Base-by-base conservation (phyloP, 64 coral and sea anemone genomes). In the Astreopora myriophthalma region DNA sequence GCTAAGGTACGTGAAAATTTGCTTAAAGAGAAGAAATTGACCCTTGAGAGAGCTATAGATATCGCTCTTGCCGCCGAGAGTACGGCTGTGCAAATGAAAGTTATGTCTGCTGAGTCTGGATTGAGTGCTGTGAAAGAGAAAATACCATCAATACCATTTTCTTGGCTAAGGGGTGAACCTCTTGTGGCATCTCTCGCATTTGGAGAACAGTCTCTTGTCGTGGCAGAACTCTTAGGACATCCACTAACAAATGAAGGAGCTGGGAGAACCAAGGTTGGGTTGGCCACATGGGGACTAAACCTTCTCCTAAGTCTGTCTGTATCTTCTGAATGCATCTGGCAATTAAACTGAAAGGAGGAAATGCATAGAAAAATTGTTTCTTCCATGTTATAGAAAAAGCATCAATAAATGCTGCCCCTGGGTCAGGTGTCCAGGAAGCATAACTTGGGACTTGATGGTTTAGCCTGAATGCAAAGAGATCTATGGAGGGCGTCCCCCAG, bases 401-500 rank as follows among this genome's bases (percentile, higher is more conserved):
- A 42, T 1, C 1, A 42, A 42, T 42, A 42, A 42, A 42, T 7
- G 39, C 39, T 42, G 39, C 1, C 39, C 39, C 39, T 42, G 39
- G 39, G 10, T 42, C 39, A 42, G 39, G 39, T 42, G 6, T 42
- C 39, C 39, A 1, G 39, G 39, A 42, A 7, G 10, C 92, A 87
- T 79, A 88, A 23, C 84, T 28, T 78, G 85, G 19, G 14, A 87
- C 17, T 20, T 93, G 92, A 6, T 86, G 39, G 28, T 90, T 93
- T 51, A 93, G 55, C n/a, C 71, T 86, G 1, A 70, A 93, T 1
- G 91, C 83, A 87, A 93, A 93, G 29, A 93, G 77, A 28, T 87
- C 72, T 22, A 93, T 68, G 79, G n/a, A n/a, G n/a, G n/a, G n/a
- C n/a, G n/a, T n/a, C n/a, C n/a, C n/a, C n/a, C n/a, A n/a, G n/a